Conservation (phyloP, 2,797 vertebrate species). For the Cottoperca gobio region DNA sequence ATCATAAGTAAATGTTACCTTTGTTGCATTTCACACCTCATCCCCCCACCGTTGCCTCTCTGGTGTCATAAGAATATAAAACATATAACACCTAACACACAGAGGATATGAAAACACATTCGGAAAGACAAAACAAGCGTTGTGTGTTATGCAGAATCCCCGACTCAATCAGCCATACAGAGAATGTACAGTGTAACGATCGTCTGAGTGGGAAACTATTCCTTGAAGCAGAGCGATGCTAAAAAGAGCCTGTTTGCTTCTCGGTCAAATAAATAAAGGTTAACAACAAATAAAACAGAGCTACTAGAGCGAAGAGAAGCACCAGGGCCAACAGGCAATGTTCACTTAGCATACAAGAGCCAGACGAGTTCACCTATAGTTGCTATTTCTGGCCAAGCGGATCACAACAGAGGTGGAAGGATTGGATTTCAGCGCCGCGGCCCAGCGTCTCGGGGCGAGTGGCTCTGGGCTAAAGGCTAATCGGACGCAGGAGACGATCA, state of each 20-base stretch:
- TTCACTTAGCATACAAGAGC: slow-evolving; percentile 20
- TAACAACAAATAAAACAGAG: slow-evolving; percentile 34
- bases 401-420: slow-evolving; percentile 29
- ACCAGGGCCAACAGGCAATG: slow-evolving; percentile 1
- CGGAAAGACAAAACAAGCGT: not conserved
- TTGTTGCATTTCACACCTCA: not conserved
- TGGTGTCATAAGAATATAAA: too few species aligned
- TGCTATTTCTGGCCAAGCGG: slow-evolving; percentile 40
- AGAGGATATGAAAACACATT: not conserved
- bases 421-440: slow-evolving; percentile 53
- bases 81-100: not conserved
- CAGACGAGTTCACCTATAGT: slow-evolving; percentile 32
- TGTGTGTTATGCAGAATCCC: not conserved
- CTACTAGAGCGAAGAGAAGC: slow-evolving; percentile 9
- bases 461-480: slow-evolving; percentile 47
- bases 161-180: not conserved
- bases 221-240: not conserved
- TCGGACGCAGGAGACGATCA: slow-evolving; percentile 47
- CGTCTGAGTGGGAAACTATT: not conserved
- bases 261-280: slow-evolving; percentile 35
- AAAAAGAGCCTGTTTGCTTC: slow-evolving; percentile 6
- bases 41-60: not conserved
- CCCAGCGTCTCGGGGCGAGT: slow-evolving; percentile 21
- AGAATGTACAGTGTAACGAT: too few species aligned
- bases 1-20: too few species aligned